Base-by-base conservation (phyloP, 2,888 invertebrate species). In the Anagyrus pseudococci region DNA sequence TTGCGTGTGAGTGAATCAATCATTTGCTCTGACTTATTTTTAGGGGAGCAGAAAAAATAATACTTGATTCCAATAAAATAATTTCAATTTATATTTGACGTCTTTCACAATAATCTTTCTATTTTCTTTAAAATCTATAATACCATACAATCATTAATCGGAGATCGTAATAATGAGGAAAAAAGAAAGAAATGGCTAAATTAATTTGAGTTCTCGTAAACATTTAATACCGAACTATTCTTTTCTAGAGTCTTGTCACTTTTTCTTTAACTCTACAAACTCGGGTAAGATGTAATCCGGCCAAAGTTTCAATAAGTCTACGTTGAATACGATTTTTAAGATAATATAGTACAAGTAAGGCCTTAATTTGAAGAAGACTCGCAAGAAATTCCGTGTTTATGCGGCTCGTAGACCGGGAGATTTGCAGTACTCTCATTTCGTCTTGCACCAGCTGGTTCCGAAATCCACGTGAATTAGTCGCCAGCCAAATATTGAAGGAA, bases 271-370 rank as follows among this genome's bases (percentile, higher is more conserved):
- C 29, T 53, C 59, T 56, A 66, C 62, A 43, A 53, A 53, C 44
- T 62, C 37, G 48, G 44, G 46, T 15, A 47, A 53, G 43, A 58
- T 56, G 33, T 37, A 10, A 55, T 55, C 60, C 58, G 52, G 55
- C 37, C 47, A 52, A 63, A 33, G 29, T 10, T 29, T 29, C 29
- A 29, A 37, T 37, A 37, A 13, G 6, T 7, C 10, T 29, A 7
- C 4, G 29, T 37, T 37, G 15, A 53, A 60, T 64, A 58, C 58
- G 43, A 29, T 58, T 52, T 66, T 58, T 57, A 58, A 52, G 47
- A 33, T 13, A 58, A 59, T 65, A 67, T 65, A 57, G 65, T 67
- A 67, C 67, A 67, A 58, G 52, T 64, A 67, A 67, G 67, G 67
- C 65, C 55, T 67, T 67, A 8, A 62, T 44, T 64, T 60, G 37